Evolutionary conservation across 2,888 invertebrate species (phyloP).

Genomic region (Chalcis sispes): DNA sequence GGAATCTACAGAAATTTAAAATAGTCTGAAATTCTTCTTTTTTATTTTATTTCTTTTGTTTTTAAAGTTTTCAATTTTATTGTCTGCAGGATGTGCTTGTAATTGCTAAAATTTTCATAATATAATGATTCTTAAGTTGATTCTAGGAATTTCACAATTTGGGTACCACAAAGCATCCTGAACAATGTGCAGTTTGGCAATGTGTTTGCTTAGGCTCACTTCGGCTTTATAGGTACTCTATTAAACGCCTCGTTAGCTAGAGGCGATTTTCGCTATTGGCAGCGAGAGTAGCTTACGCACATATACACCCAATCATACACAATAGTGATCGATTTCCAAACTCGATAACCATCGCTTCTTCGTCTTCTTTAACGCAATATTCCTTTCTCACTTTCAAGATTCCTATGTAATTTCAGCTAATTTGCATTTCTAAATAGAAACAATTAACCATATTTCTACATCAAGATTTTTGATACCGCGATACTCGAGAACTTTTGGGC

Average conservation of each 20-base stretch:
- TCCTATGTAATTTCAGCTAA: not conserved
- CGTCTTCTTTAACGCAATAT: too few species aligned
- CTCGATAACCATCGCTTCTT: too few species aligned
- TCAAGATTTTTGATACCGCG: not conserved
- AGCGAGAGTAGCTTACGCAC: constrained; percentile 27
- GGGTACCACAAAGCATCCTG: not conserved
- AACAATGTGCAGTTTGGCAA: constrained; percentile 20
- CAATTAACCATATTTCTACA: not conserved
- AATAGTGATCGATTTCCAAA: not conserved
- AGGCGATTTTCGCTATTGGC: constrained; percentile 21
- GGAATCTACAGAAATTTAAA: not conserved
- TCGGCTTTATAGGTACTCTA: constrained; percentile 9
- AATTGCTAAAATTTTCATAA: not conserved
- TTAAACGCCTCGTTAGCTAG: not conserved
- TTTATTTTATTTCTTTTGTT: not conserved
- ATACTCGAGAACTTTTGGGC: constrained; percentile 35
- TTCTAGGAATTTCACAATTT: not conserved
- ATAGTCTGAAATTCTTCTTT: not conserved
- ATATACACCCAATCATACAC: not conserved
- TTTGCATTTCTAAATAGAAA: not conserved
- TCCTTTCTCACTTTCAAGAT: too few species aligned
- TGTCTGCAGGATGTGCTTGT: not conserved
- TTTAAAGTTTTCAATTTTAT: too few species aligned
- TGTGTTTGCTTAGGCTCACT: constrained; percentile 33
- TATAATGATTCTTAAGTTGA: too few species aligned